A percentile compares a stretch with the other conserved stretches of the same genome.
These are phyloP conservation scores for Brevimyrus niger DNA, from an alignment of 2,113 vertebrate genomes.

Conservation along the genomic window DNA sequence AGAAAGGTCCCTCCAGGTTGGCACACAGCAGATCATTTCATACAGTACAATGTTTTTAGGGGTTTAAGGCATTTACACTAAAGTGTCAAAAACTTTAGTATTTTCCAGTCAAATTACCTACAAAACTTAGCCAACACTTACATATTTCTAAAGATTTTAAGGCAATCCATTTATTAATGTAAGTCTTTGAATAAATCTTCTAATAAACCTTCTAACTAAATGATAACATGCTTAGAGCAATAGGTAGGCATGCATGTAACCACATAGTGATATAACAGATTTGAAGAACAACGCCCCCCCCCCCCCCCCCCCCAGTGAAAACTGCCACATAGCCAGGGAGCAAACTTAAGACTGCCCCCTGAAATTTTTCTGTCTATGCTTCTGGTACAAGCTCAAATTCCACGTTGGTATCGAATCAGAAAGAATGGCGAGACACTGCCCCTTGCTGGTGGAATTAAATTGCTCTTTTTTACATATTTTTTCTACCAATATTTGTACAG, in stretches of 20 bases:
- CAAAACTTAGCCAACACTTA: not conserved
- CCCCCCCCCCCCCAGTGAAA: too few relatives aligned
- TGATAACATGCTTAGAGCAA: not conserved
- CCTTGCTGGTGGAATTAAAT: not conserved
- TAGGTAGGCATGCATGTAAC: not conserved
- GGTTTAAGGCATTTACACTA: not conserved
- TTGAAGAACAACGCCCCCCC: not conserved
- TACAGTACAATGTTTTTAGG: too few relatives aligned
- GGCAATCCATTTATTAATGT: not conserved
- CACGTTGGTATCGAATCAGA: not conserved
- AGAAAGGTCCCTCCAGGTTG: not conserved
- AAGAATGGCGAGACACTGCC: not conserved
- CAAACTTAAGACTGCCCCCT: not conserved
- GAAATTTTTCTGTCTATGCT: not conserved
- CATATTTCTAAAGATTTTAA: not conserved
- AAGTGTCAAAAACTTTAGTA: not conserved
- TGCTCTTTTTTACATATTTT: not conserved
- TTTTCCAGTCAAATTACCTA: not conserved
- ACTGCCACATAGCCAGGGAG: not conserved
- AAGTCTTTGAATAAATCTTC: not conserved
- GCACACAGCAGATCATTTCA: too few relatives aligned
- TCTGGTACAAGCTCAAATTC: not conserved
- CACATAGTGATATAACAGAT: not conserved
- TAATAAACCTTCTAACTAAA: not conserved
- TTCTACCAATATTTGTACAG: not conserved